Conservation (phyloP, 2,113 vertebrate species). For the Trichomycterus rosablanca region DNA sequence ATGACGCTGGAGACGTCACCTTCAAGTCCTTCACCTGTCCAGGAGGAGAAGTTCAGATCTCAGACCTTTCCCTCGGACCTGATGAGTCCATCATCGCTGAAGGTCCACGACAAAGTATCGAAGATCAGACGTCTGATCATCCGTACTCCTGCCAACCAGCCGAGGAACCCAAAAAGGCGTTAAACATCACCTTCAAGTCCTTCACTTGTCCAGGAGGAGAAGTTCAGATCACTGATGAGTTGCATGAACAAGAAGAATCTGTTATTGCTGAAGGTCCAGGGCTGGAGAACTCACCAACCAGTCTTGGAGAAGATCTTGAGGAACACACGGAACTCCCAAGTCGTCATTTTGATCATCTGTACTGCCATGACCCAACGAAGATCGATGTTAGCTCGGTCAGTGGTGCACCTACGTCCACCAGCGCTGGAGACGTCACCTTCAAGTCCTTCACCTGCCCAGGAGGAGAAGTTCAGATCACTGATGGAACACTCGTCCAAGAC, state of each 20-base stretch:
- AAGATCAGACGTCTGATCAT: constrained; percentile 4
- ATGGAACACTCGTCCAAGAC: too few relatives aligned
- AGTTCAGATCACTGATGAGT: neutral
- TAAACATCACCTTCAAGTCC: constrained; percentile 23
- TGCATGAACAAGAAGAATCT: neutral
- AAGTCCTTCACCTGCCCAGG: constrained; percentile 33
- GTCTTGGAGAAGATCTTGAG: neutral
- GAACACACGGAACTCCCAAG: neutral
- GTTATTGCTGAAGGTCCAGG: neutral
- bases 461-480: constrained; percentile 12
- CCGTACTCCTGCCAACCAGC: neutral
- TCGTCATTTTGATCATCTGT: constrained; percentile 12
- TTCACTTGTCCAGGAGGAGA: neutral
- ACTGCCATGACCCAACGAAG: neutral
- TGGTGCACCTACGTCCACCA: too few relatives aligned
- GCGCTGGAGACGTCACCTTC: constrained; percentile 22
- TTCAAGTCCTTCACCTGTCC: constrained; percentile 34
- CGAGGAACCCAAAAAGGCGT: neutral
- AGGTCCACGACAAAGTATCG: neutral
- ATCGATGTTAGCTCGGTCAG: too few relatives aligned
- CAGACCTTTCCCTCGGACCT: neutral
- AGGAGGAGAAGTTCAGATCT: constrained; percentile 24
- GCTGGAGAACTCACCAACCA: neutral
- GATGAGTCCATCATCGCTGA: constrained; percentile 1
- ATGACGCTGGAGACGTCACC: constrained; percentile 18